Evolutionary conservation across 2,113 vertebrate species (phyloP).

Genomic region (Murina feae): DNA sequence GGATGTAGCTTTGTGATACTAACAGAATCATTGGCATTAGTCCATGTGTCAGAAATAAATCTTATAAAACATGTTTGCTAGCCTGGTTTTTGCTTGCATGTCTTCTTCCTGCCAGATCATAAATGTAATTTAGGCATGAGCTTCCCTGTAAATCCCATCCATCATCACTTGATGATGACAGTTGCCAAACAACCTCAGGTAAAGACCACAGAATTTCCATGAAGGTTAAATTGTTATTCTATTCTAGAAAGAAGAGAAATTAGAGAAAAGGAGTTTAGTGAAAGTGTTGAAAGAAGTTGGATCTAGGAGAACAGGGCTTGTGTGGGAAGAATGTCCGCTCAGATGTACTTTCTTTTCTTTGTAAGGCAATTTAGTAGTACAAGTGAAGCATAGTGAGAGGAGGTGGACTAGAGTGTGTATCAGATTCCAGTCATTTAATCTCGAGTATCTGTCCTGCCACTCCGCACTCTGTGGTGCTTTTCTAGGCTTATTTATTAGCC

Average conservation of each 20-base stretch:
- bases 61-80: slow-evolving; percentile 30
- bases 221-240: slow-evolving; percentile 2
- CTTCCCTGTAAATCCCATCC: not conserved
- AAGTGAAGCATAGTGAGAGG: not conserved
- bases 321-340: not conserved
- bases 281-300: not conserved
- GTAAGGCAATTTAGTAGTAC: not conserved
- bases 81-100: slow-evolving; percentile 8
- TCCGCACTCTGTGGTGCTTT: not conserved
- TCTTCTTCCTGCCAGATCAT: not conserved
- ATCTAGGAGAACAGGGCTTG: not conserved
- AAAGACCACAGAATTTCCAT: not conserved
- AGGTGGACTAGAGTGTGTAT: not conserved
- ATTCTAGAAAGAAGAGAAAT: slow-evolving; percentile 26
- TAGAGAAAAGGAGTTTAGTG: not conserved
- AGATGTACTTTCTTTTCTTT: not conserved
- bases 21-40: not conserved
- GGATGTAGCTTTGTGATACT: not conserved
- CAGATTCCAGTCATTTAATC: not conserved
- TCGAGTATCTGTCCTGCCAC: not conserved
- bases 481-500: not conserved
- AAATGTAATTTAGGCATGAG: not conserved
- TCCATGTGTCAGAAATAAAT: slow-evolving; percentile 4
- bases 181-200: not conserved
- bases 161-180: slow-evolving; percentile 17